Evolutionary conservation across 64 coral and sea anemone genomes (phyloP), one percentile per base, ranked within the genome.

Genomic region (Montipora capricornis): DNA sequence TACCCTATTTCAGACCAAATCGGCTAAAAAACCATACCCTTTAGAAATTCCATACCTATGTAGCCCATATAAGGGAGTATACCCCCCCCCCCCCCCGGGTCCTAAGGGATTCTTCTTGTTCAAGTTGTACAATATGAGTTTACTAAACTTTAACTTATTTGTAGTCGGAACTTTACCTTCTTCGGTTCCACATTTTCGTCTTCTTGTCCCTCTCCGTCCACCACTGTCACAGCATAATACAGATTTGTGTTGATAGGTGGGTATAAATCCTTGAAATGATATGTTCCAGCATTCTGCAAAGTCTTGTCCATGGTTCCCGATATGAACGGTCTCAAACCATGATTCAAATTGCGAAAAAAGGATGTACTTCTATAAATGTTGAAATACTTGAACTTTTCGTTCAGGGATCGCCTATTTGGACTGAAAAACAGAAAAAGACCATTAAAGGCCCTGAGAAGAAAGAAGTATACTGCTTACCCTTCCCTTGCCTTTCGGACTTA

Each of bases 161-260:
- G 26, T 11, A 11, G 60, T 12, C 2, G 14, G 5, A 71, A 22
- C 5, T 26, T 13, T 13, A 93, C 92, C 92, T 76, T 91, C 49
- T 88, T 71, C 20, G 92, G 68, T 6, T 75, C 69, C 24, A 94
- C 92, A 5, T 11, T 16, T 50, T 75, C 94, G 44, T 68, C 44
- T 87, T 97, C 92, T 20, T 87, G 67, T 9, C 95, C 92, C 37
- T 94, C 87, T 46, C 95, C 88, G 26, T 91, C 67, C 13, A 97
- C 95, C 66, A 88, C 83, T 20, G 95, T 97, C 45, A 97, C 95
- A 75, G 92, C 95, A 80, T 97, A 97, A 20, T 87, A 97, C 81
- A 88, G 80, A 29, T 79, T 49, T 2, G 52, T 64, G 47, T 89
- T 88, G 47, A 83, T 8, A 6, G 92, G 75, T 0, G 95, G 95